These are phyloP conservation scores for Amaurobius ferox DNA, from an alignment of 2,888 invertebrate species.

Conservation along the genomic window DNA sequence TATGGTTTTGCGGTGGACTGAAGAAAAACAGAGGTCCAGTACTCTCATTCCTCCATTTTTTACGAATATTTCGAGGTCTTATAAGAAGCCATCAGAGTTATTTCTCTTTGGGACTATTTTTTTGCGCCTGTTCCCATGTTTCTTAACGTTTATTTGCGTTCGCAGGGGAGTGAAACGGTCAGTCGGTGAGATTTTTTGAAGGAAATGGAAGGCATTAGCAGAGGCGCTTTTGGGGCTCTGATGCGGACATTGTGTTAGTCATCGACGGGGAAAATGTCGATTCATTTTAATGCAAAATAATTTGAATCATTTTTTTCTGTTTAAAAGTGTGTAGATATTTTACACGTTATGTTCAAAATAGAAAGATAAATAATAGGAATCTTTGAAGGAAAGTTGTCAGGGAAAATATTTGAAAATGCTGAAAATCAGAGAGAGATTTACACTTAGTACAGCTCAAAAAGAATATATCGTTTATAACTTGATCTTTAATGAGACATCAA, in stretches of 20 bases:
- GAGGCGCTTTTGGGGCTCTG: background rate
- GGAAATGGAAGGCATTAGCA: conserved; percentile 4
- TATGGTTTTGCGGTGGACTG: conserved; percentile 70
- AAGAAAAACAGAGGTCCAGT: conserved; percentile 56
- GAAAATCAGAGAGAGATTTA: no score
- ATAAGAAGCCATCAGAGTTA: conserved; percentile 67
- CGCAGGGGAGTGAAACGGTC: conserved; percentile 44
- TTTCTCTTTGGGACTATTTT: conserved; percentile 30
- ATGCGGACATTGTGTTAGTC: background rate
- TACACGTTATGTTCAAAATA: no score
- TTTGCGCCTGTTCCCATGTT: conserved; percentile 1
- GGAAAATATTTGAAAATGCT: no score
- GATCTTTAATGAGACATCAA: no score
- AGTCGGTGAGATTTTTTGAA: conserved; percentile 24
- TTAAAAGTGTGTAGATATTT: no score
- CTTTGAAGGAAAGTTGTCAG: no score
- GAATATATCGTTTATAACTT: no score
- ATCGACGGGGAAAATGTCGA: background rate
- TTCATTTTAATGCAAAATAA: no score
- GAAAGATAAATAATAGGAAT: no score
- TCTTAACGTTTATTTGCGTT: conserved; percentile 33
- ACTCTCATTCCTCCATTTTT: conserved; percentile 8
- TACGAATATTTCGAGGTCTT: conserved; percentile 64
- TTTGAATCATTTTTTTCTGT: no score
- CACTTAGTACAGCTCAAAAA: no score